A percentile compares a stretch with the other conserved stretches of the same genome.
Evolutionary conservation across 2,113 vertebrate genomes (phyloP).

Genomic region (Tragelaphus imberbis): DNA sequence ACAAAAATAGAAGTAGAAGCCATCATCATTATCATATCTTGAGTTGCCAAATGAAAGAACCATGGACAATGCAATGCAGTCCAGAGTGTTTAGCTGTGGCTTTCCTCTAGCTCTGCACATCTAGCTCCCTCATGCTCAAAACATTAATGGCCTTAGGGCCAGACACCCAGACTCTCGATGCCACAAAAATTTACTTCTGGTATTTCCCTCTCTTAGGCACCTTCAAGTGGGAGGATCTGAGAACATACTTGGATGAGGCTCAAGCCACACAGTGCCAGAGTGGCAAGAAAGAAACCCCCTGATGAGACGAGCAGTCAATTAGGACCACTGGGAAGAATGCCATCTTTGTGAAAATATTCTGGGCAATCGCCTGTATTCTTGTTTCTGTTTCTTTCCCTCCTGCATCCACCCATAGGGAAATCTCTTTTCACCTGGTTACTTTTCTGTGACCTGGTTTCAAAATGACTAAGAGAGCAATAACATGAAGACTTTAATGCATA

Average conservation of each 20-base stretch:
- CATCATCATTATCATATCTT: background rate
- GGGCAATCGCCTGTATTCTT: background rate
- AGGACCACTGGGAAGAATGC: background rate
- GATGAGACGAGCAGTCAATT: background rate
- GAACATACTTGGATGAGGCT: background rate
- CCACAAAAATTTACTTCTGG: slow-evolving; percentile 16
- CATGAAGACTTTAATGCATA: background rate
- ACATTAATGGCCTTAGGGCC: background rate
- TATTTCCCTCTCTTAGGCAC: background rate
- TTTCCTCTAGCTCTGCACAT: background rate
- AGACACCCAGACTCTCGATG: background rate
- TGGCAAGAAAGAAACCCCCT: background rate
- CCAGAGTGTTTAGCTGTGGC: background rate
- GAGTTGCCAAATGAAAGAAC: background rate
- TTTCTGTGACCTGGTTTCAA: background rate
- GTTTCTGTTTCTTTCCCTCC: background rate
- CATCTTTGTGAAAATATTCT: background rate
- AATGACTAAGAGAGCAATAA: background rate
- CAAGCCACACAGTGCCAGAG: background rate
- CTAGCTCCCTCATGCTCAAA: background rate
- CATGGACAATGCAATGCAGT: background rate
- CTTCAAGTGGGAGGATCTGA: background rate
- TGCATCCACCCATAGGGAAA: background rate
- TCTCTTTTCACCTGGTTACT: background rate
- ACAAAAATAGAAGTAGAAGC: background rate